A percentile compares a stretch with the other conserved stretches of the same genome.
phyloP scores from a whole-genome alignment of 2,888 invertebrate genomes.

The Lasius fuliginosus region DNA sequence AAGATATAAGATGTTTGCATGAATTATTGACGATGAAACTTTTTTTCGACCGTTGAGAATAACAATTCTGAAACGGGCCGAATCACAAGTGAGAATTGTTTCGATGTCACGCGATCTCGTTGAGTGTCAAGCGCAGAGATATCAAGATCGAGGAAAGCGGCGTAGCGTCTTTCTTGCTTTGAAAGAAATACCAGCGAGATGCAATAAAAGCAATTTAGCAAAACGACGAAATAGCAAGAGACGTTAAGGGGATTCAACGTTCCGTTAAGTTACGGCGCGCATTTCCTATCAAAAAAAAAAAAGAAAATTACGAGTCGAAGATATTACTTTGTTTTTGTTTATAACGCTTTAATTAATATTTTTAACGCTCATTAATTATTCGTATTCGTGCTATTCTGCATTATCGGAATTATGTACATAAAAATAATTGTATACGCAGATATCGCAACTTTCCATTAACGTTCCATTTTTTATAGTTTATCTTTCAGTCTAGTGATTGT shows the following conservation, averaged over 20 bases:
- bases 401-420: slow-evolving; percentile 69
- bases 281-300: slow-evolving; percentile 62
- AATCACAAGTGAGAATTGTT: slow-evolving; percentile 36
- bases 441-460: slow-evolving; percentile 78
- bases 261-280: slow-evolving; percentile 52
- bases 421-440: slow-evolving; percentile 61
- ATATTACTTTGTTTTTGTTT: slow-evolving; percentile 55
- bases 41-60: slow-evolving; percentile 27
- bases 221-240: slow-evolving; percentile 46
- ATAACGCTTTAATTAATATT: slow-evolving; percentile 66
- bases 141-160: slow-evolving; percentile 52
- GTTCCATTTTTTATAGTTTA: slow-evolving; percentile 74
- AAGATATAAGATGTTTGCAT: slow-evolving; percentile 8
- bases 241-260: slow-evolving; percentile 28
- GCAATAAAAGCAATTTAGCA: slow-evolving; percentile 53
- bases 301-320: slow-evolving; percentile 33
- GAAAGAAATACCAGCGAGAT: slow-evolving; percentile 25
- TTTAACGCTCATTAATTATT: slow-evolving; percentile 72
- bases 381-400: slow-evolving; percentile 60
- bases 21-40: slow-evolving; percentile 16
- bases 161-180: slow-evolving; percentile 52
- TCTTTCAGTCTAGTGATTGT: slow-evolving; percentile 72
- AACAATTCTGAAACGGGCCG: slow-evolving; percentile 6
- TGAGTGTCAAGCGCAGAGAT: slow-evolving; percentile 28
- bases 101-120: slow-evolving; percentile 54